phyloP scores from a whole-genome alignment of 2,797 vertebrate species.

The Neosilurus mollespiculum region DNA sequence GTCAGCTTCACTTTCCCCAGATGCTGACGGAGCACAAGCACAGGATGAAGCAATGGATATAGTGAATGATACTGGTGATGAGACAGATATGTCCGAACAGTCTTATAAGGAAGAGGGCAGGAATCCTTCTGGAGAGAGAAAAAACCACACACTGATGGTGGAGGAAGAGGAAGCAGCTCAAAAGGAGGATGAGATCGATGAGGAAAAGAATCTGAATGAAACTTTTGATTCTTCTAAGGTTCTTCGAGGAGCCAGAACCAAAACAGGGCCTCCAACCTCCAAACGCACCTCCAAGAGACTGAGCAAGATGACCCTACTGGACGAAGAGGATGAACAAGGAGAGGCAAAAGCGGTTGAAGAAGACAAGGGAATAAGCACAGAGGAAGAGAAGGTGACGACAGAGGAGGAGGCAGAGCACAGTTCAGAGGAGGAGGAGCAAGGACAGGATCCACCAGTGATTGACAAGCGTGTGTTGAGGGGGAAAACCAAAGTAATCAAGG shows the following conservation, averaged over 20 bases:
- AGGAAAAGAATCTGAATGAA: conserved; percentile 52
- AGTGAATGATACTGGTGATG: neutral
- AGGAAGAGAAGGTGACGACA: neutral
- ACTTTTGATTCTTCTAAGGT: conserved; percentile 53
- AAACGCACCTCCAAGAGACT: conserved; percentile 51
- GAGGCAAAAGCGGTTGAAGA: conserved; percentile 24
- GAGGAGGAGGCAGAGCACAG: conserved; percentile 41
- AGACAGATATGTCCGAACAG: neutral
- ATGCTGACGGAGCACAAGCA: conserved; percentile 6
- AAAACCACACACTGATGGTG: neutral
- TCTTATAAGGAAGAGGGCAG: conserved; percentile 17
- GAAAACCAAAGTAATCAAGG: conserved; percentile 77
- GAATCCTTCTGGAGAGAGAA: neutral
- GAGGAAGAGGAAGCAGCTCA: conserved; percentile 63
- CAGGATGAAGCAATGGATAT: conserved; percentile 24
- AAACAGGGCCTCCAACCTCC: conserved; percentile 29
- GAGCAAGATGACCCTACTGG: conserved; percentile 25
- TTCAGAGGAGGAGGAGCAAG: conserved; percentile 45
- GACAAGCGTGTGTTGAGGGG: conserved; percentile 70
- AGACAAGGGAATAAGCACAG: conserved; percentile 27
- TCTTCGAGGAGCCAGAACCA: conserved; percentile 39
- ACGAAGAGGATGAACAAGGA: conserved; percentile 30
- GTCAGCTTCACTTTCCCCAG: conserved; percentile 34
- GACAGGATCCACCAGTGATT: conserved; percentile 54
- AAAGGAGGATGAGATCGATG: conserved; percentile 54